These are phyloP conservation scores for Drosophila arizonae DNA, from an alignment of 1,140 invertebrate species.

Conservation along the genomic window DNA sequence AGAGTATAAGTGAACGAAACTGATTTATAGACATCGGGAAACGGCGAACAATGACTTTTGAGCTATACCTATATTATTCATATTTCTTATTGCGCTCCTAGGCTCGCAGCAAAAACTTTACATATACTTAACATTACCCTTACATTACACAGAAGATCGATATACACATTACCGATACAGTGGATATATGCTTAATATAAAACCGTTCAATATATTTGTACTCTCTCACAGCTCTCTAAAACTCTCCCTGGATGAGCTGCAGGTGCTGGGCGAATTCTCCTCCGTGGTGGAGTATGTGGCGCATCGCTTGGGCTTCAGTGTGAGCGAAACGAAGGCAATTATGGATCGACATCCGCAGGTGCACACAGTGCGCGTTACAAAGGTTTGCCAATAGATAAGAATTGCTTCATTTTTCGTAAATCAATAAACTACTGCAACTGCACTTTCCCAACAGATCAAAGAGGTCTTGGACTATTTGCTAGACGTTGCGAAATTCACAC, in stretches of 20 bases:
- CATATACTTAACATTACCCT: no score
- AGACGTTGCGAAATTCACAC: slow-evolving; percentile 82
- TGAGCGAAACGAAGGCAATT: slow-evolving; percentile 77
- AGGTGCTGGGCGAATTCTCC: slow-evolving; percentile 82
- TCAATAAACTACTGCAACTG: not conserved
- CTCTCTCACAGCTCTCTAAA: slow-evolving; percentile 70
- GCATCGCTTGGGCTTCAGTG: slow-evolving; percentile 82
- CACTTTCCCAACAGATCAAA: slow-evolving; percentile 65
- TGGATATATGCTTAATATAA: no score
- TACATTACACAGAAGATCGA: no score
- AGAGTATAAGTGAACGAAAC: no score
- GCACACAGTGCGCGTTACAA: slow-evolving; percentile 83
- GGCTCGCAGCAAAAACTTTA: no score
- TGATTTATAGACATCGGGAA: no score
- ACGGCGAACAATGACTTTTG: no score
- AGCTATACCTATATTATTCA: no score
- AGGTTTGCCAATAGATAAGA: slow-evolving; percentile 55
- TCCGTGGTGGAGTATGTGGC: slow-evolving; percentile 83
- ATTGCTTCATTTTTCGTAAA: not conserved
- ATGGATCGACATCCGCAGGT: slow-evolving; percentile 83
- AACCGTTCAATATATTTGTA: no score
- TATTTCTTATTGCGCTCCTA: no score
- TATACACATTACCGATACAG: no score
- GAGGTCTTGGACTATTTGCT: slow-evolving; percentile 84
- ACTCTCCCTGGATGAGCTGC: slow-evolving; percentile 81